Conservation (phyloP, 2,888 invertebrate species). For the Drosophila acutilabella region DNA sequence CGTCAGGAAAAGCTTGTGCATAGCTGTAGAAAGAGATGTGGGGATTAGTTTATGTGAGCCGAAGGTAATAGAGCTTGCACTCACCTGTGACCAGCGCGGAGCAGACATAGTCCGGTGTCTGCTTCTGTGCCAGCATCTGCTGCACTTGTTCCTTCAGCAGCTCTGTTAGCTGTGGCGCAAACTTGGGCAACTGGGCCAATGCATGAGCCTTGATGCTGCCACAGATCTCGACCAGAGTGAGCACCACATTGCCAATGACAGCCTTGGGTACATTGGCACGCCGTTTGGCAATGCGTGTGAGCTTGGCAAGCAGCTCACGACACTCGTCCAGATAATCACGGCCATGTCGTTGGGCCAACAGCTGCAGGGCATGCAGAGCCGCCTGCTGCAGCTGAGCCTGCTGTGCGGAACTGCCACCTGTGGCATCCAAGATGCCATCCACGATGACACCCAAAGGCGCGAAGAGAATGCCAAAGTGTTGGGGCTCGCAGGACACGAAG, state of each 20-base stretch:
- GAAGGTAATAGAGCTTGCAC: not conserved
- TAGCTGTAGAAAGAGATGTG: conserved; percentile 83
- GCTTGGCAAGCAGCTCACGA: conserved; percentile 88
- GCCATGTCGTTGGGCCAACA: conserved; percentile 91
- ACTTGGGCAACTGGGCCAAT: conserved; percentile 90
- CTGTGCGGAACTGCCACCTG: conserved; percentile 85
- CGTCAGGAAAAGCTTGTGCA: conserved; percentile 93
- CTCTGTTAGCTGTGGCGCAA: conserved; percentile 91
- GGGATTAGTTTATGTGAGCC: not conserved
- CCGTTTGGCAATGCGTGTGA: conserved; percentile 86
- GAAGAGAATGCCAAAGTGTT: conserved; percentile 87
- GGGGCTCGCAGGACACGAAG: conserved; percentile 86
- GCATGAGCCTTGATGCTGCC: conserved; percentile 91
- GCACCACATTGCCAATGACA: conserved; percentile 89
- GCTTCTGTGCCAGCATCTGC: conserved; percentile 54
- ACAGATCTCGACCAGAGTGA: conserved; percentile 89
- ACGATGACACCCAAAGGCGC: conserved; percentile 88
- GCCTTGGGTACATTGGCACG: conserved; percentile 79
- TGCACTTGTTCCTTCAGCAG: conserved; percentile 89
- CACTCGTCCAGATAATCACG: conserved; percentile 89
- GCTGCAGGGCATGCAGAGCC: conserved; percentile 92
- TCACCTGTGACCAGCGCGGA: conserved; percentile 87
- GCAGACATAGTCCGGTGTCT: conserved; percentile 80
- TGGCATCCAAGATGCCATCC: conserved; percentile 85
- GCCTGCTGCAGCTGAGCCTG: conserved; percentile 89